Conservation (phyloP, 2,113 vertebrate genomes). For the Sapayoa aenigma region DNA sequence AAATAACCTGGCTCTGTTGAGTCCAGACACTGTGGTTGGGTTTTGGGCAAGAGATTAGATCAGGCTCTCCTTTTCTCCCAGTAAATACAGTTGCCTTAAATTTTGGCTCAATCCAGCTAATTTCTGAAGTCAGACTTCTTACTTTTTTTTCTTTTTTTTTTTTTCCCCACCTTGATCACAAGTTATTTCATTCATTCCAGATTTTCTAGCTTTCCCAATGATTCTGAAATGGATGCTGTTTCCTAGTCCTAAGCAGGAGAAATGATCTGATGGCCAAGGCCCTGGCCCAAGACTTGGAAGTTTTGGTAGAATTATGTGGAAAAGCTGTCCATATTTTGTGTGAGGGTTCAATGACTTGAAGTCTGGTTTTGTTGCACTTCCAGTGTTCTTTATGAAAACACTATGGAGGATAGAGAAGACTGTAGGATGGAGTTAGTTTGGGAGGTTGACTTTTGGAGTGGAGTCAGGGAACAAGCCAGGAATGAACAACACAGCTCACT, state of each 20-base stretch:
- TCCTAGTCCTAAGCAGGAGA: background rate
- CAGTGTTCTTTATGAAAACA: background rate
- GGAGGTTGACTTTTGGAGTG: background rate
- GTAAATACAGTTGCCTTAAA: background rate
- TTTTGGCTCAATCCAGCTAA: background rate
- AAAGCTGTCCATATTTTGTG: background rate
- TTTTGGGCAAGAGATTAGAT: constrained; percentile 1
- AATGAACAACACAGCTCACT: background rate
- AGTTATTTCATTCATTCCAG: background rate
- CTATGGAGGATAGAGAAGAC: background rate
- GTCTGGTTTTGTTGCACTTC: background rate
- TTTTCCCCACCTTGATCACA: background rate
- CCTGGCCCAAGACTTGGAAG: background rate
- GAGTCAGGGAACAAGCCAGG: background rate
- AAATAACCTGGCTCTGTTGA: constrained; percentile 6
- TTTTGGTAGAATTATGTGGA: background rate
- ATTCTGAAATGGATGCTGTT: background rate
- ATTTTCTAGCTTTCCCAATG: background rate
- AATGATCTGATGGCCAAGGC: background rate
- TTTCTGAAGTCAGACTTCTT: background rate
- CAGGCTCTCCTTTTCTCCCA: background rate
- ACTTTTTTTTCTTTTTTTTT: no score
- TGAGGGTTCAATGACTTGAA: background rate
- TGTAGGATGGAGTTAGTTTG: background rate
- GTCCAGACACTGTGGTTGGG: background rate